Conservation (phyloP, 2,888 invertebrate species). For the Eupithecia abbreviata region DNA sequence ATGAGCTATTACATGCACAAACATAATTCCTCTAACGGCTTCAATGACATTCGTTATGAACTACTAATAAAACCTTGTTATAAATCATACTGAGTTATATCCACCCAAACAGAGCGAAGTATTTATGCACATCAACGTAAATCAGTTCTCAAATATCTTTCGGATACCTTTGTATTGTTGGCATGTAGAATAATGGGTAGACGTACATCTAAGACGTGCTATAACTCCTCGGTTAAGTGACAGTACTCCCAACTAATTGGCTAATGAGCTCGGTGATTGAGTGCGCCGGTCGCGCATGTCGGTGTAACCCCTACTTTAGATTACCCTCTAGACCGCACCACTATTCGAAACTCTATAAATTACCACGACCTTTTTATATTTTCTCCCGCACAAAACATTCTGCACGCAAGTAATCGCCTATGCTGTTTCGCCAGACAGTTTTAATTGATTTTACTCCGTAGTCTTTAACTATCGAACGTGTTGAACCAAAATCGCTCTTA, state of each 20-base stretch:
- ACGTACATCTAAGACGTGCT: slow-evolving; percentile 37
- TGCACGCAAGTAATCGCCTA: slow-evolving; percentile 41
- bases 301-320: slow-evolving; percentile 38
- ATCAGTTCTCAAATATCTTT: slow-evolving; percentile 34
- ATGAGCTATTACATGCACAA: slow-evolving; percentile 22
- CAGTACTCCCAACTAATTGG: slow-evolving; percentile 61
- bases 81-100: slow-evolving; percentile 27
- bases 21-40: slow-evolving; percentile 20
- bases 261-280: slow-evolving; percentile 60
- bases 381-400: slow-evolving; percentile 47
- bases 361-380: slow-evolving; percentile 41
- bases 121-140: slow-evolving; percentile 20
- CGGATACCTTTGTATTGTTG: slow-evolving; percentile 41
- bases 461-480: slow-evolving; percentile 55
- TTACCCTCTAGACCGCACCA: slow-evolving; percentile 40
- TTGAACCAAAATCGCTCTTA: slow-evolving; percentile 60
- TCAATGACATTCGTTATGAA: slow-evolving; percentile 20
- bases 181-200: slow-evolving; percentile 44
- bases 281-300: slow-evolving; percentile 46
- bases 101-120: slow-evolving; percentile 17
- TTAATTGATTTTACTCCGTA: slow-evolving; percentile 52
- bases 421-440: slow-evolving; percentile 45
- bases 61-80: slow-evolving; percentile 19
- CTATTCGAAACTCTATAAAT: slow-evolving; percentile 43
- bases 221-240: slow-evolving; percentile 56